Conservation (phyloP, 2,797 vertebrate species). For the Emydoidea blandingii region DNA sequence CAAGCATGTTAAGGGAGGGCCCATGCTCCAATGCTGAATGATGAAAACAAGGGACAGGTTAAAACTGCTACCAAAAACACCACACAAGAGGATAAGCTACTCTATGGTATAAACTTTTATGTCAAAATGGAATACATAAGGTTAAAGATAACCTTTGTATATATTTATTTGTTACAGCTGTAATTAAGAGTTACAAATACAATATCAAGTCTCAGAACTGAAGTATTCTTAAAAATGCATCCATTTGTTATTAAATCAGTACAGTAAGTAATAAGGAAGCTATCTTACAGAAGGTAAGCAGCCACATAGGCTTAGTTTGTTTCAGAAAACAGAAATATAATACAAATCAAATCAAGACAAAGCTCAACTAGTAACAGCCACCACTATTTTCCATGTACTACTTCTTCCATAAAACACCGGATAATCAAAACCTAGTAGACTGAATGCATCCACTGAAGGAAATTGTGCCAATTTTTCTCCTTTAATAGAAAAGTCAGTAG, state of each 20-base stretch:
- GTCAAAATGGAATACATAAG: constrained; percentile 27
- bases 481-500: constrained; percentile 75
- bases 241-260: constrained; percentile 75
- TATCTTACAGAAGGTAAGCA: constrained; percentile 82
- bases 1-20: accelerated
- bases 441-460: constrained; percentile 49
- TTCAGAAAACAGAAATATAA: constrained; percentile 51
- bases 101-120: constrained; percentile 26
- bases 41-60: accelerated
- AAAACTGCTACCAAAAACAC: neutral
- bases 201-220: constrained; percentile 26
- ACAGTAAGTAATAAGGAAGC: constrained; percentile 38
- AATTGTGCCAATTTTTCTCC: constrained; percentile 20
- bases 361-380: constrained; percentile 69
- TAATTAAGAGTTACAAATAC: constrained; percentile 32
- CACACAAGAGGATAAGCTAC: neutral
- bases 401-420: constrained; percentile 41
- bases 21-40: accelerated
- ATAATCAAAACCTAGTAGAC: constrained; percentile 56
- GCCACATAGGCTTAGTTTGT: constrained; percentile 61
- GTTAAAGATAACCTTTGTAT: neutral
- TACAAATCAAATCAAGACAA: constrained; percentile 66
- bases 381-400: constrained; percentile 60
- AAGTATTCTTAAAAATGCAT: constrained; percentile 60
- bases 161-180: neutral